Evolutionary conservation across 2,888 invertebrate genomes (phyloP).

Genomic region (Hydrotaea cyrtoneurina): DNA sequence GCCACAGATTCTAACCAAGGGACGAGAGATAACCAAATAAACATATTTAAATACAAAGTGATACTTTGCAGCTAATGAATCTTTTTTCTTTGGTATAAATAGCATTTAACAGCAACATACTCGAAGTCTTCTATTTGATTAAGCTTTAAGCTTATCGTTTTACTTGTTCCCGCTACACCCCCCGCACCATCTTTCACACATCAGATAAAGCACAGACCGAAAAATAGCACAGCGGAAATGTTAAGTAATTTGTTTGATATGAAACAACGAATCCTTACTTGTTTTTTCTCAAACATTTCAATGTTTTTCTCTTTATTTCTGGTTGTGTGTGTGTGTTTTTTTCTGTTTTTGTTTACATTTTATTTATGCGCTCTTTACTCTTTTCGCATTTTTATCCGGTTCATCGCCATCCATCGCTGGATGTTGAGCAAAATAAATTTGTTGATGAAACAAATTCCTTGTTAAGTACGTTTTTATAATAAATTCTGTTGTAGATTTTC

Average conservation of each 20-base stretch:
- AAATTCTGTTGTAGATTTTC: constrained; percentile 19
- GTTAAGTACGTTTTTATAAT: constrained; percentile 19
- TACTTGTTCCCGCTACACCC: neutral
- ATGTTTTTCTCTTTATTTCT: neutral
- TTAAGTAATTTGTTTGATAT: constrained; percentile 40
- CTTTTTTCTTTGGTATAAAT: constrained; percentile 13
- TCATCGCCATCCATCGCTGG: neutral
- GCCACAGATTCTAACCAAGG: neutral
- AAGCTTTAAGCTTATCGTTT: constrained; percentile 19
- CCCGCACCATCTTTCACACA: neutral
- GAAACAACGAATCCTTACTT: constrained; percentile 4
- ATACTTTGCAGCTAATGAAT: constrained; percentile 24
- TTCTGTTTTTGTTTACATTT: constrained; percentile 14
- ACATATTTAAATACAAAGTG: neutral
- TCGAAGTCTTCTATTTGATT: constrained; percentile 14
- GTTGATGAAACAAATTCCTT: constrained; percentile 24
- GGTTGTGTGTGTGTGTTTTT: neutral
- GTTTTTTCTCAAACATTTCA: neutral
- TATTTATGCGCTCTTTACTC: constrained; percentile 16
- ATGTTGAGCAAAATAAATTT: constrained; percentile 5
- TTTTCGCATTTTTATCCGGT: neutral
- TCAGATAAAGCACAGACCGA: neutral
- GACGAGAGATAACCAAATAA: neutral
- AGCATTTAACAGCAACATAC: neutral
- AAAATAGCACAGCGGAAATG: neutral